A percentile compares a stretch with the other conserved stretches of the same genome.
Conservation (phyloP, 2,113 vertebrate genomes). For the Thalassarche chlororhynchos region DNA sequence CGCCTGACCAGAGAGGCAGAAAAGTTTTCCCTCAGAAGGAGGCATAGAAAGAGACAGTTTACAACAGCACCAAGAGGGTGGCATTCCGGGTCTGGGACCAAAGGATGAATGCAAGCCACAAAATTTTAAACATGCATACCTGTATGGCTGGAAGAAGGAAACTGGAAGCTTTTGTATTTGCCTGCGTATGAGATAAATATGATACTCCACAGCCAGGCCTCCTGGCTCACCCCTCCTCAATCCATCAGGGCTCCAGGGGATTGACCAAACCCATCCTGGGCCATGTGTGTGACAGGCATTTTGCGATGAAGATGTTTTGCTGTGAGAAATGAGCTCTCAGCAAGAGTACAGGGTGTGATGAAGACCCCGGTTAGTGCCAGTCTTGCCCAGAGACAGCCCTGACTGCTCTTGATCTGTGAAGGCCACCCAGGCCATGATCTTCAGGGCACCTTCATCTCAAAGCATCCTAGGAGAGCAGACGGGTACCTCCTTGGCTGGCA, state of each 20-base stretch:
- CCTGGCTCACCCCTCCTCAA: background rate
- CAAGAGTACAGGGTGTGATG: background rate
- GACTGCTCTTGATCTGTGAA: background rate
- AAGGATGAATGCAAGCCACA: background rate
- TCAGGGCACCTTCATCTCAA: background rate
- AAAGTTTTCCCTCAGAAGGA: background rate
- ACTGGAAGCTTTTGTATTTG: background rate
- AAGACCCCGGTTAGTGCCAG: background rate
- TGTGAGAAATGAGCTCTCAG: background rate
- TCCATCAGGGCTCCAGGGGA: background rate
- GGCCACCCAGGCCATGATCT: background rate
- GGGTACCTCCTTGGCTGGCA: background rate
- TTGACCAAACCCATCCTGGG: background rate
- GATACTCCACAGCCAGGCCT: background rate
- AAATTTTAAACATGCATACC: background rate
- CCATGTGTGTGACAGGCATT: accelerated
- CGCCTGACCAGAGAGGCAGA: background rate
- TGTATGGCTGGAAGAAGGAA: background rate
- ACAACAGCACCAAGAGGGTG: background rate
- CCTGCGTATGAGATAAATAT: background rate
- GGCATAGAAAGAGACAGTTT: background rate
- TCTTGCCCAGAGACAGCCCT: background rate
- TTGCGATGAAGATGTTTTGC: background rate
- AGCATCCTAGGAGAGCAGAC: background rate
- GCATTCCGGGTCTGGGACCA: background rate